Evolutionary conservation across 2,797 vertebrate species (phyloP).

Genomic region (Cephalopachus bancanus): DNA sequence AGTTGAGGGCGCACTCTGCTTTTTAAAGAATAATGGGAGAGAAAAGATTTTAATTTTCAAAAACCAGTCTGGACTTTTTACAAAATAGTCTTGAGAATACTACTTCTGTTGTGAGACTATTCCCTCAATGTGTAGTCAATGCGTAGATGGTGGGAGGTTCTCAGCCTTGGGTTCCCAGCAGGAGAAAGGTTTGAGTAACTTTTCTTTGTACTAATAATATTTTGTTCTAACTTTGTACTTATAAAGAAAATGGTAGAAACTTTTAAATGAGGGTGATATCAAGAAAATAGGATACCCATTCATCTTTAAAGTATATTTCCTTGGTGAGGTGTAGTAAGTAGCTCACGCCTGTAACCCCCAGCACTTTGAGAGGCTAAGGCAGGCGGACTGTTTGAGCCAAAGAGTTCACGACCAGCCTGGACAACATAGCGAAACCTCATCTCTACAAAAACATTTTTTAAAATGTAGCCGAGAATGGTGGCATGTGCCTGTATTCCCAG

Average conservation of each 20-base stretch:
- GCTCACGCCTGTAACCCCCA: no score
- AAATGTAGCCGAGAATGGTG: no score
- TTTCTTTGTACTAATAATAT: background rate
- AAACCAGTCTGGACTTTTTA: background rate
- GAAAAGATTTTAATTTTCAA: conserved; percentile 1
- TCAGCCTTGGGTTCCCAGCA: background rate
- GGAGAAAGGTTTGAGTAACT: background rate
- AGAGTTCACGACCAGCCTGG: no score
- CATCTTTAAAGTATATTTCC: background rate
- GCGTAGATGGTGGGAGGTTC: background rate
- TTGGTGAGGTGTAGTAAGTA: no score
- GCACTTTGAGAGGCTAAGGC: no score
- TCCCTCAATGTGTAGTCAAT: no score
- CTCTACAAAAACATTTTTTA: no score
- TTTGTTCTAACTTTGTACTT: background rate
- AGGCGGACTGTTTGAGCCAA: no score
- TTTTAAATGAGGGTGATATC: background rate
- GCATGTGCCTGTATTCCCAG: no score
- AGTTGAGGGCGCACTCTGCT: background rate
- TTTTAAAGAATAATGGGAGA: background rate
- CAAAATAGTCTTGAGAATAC: background rate
- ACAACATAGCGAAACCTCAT: no score
- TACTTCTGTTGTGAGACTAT: background rate
- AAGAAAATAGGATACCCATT: background rate
- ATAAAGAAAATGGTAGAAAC: background rate